Base-by-base conservation (phyloP, 2,113 vertebrate genomes). In the Melospiza georgiana region DNA sequence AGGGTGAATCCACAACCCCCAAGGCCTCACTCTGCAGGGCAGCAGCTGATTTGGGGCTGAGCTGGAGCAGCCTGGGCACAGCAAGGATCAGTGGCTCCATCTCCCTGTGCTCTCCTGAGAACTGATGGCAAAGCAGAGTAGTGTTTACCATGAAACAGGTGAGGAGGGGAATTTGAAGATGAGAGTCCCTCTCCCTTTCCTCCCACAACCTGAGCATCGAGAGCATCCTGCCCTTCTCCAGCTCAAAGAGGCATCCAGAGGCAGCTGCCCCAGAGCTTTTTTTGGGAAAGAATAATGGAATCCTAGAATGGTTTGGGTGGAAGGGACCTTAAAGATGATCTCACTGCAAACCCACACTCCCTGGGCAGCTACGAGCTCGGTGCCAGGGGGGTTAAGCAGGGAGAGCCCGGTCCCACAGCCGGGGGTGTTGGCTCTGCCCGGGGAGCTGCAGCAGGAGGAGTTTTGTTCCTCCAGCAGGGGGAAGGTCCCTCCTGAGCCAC, bases 11-110 rank as follows among this genome's bases (percentile, higher is more conserved):
- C 6, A 2, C 33, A 59, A 17, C 7, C 5, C 9, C 30, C 0
- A 0, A 5, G 12, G 44, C 25, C 13, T 44, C 46, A 10, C 22
- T 25, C 25, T 46, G 46, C 33, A 62, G 8, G 2, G 27, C 69
- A 82, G n/a, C 65, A 75, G 61, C 31, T 0, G 0, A 7, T 21
- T 0, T 48, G 8, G 71, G 49, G 58, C 52, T 80, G 57, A 0
- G 0, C 58, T 15, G 46, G 41, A 85, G 46, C 71, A 66, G 46
- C 58, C 27, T 28, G 3, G 2, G 31, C 74, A 77, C 31, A 23
- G 59, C 37, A 71, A 78, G 19, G 65, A 59, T 49, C 51, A 51
- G 19, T 2, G 2, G 39, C 24, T 51, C 25, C 4, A 1, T 19
- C n/a, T 57, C 71, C 61, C 37, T 5, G 2, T n/a, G 51, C 46